Percentiles rank a stretch among this genome's conserved stretches.
These are phyloP conservation scores for Bombus waltoni DNA, from an alignment of 1,140 invertebrate genomes.

Conservation along the genomic window DNA sequence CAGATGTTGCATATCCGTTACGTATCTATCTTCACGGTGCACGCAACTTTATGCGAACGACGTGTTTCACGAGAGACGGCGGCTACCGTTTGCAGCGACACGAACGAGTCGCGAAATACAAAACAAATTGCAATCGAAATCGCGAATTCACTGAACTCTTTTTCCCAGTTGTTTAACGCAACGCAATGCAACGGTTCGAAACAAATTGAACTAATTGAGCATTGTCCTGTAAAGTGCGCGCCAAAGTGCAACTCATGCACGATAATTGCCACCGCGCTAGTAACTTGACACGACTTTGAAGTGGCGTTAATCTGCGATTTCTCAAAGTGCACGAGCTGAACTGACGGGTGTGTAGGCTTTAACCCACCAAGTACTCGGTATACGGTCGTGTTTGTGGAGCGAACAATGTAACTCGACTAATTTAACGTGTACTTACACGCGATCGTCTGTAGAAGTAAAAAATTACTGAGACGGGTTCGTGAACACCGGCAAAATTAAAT, in stretches of 20 bases:
- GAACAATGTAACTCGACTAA: neutral
- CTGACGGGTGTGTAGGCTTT: conserved; percentile 39
- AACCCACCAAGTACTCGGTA: neutral
- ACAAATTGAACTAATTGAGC: neutral
- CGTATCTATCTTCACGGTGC: neutral
- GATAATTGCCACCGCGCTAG: conserved; percentile 47
- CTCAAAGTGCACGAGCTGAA: conserved; percentile 9
- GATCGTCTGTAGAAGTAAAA: neutral
- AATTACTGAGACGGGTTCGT: no score
- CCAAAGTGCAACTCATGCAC: conserved; percentile 13
- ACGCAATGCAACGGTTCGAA: neutral
- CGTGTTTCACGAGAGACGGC: neutral
- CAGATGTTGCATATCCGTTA: conserved; percentile 9
- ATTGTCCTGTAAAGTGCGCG: neutral
- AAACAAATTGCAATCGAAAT: no score
- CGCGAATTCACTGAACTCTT: neutral
- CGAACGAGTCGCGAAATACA: no score
- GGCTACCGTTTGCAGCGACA: no score
- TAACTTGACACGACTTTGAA: conserved; percentile 47
- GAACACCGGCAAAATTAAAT: no score
- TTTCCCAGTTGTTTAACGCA: neutral
- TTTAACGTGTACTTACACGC: neutral
- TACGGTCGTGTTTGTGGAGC: conserved; percentile 12
- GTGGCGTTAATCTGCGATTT: conserved; percentile 43
- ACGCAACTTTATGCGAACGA: neutral